Evolutionary conservation across 53 echinoderm and acorn worm genomes (phyloP).

Genomic region (Echinarachnius parma): DNA sequence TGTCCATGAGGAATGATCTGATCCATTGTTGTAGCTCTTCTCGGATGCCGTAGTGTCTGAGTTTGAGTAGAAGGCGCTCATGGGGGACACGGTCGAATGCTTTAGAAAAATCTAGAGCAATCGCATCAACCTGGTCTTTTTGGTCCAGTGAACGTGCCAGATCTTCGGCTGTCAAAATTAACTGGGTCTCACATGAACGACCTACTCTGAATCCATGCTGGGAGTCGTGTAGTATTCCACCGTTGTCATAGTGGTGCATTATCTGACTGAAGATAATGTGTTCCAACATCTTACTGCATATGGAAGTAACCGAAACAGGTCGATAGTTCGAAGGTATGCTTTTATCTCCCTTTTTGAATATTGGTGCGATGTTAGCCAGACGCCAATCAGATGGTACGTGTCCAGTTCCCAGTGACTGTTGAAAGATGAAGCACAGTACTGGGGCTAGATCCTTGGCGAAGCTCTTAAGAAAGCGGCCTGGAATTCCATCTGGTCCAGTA

Average conservation of each 20-base stretch:
- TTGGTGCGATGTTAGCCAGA: constrained; percentile 39
- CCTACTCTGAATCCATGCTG: constrained; percentile 40
- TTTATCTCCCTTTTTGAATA: constrained; percentile 41
- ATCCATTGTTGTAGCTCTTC: constrained; percentile 8
- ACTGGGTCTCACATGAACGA: no score
- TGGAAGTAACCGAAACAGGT: constrained; percentile 40
- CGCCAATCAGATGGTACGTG: constrained; percentile 33
- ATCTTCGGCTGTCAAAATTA: no score
- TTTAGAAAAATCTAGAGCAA: constrained; percentile 35
- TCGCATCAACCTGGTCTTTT: constrained; percentile 10
- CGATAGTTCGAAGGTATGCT: constrained; percentile 35
- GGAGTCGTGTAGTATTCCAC: constrained; percentile 28
- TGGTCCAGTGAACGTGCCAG: background rate
- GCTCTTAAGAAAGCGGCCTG: background rate
- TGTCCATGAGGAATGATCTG: constrained; percentile 4
- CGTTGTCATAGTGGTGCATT: constrained; percentile 45
- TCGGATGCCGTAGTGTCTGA: constrained; percentile 35
- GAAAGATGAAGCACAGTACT: background rate
- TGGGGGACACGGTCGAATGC: constrained; percentile 31
- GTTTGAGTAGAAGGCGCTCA: constrained; percentile 37
- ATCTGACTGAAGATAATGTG: constrained; percentile 48
- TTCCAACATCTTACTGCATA: constrained; percentile 40
- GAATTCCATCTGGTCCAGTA: constrained; percentile 7
- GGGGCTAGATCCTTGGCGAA: constrained; percentile 7
- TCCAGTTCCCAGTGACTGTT: constrained; percentile 19